Conservation (phyloP, 2,797 vertebrate species). For the Peromyscus eremicus region DNA sequence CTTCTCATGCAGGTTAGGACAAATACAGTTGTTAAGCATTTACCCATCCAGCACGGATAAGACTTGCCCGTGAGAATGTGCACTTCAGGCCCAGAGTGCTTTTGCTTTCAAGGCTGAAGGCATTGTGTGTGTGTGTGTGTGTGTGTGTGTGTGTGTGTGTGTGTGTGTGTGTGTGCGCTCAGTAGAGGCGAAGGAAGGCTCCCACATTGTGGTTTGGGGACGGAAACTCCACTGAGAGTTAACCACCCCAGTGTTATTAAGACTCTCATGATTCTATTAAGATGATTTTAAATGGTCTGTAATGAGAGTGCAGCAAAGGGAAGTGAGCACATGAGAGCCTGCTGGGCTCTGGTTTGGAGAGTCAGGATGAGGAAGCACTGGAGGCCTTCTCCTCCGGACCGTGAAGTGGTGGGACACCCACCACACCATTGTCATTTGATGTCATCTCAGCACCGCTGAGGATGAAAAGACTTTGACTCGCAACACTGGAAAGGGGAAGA, state of each 20-base stretch:
- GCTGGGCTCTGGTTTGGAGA: constrained; percentile 65
- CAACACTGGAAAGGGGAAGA: constrained; percentile 47
- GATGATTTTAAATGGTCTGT: constrained; percentile 72
- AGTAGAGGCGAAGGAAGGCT: not conserved
- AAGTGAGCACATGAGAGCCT: constrained; percentile 54
- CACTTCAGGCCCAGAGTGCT: not conserved
- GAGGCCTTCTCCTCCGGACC: constrained; percentile 53
- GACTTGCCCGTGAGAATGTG: not conserved
- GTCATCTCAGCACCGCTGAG: constrained; percentile 52
- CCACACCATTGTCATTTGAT: constrained; percentile 47
- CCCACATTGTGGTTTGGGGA: constrained; percentile 60
- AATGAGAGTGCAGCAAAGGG: constrained; percentile 68
- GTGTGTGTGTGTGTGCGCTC: not conserved
- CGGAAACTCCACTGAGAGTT: constrained; percentile 55
- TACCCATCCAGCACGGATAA: not conserved
- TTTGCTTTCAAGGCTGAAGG: not conserved
- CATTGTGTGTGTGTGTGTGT: not conserved
- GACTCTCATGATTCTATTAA: constrained; percentile 59
- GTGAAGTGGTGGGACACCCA: constrained; percentile 37
- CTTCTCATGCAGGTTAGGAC: not conserved
- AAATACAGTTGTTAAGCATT: not conserved
- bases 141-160: constrained; percentile 40
- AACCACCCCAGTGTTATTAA: constrained; percentile 51
- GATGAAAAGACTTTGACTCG: constrained; percentile 64
- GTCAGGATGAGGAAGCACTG: constrained; percentile 56